These are phyloP conservation scores for Poecilobothrus nobilitatus DNA, from an alignment of 2,888 invertebrate species.

Conservation along the genomic window DNA sequence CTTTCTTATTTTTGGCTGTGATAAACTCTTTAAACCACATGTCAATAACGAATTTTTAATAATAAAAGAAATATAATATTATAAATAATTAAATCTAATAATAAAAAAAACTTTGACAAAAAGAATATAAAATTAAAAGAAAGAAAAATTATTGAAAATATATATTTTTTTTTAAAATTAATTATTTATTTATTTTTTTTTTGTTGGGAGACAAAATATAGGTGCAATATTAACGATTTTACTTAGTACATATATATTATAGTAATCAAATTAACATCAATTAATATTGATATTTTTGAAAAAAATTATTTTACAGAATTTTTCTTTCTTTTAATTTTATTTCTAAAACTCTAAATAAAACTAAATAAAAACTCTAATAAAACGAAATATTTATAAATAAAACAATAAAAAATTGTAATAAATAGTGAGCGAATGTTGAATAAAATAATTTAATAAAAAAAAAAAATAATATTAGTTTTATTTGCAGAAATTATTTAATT, in stretches of 20 bases:
- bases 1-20: conserved; percentile 3
- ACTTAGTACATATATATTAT: too few species aligned
- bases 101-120: too few species aligned
- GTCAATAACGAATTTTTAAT: background rate
- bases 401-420: background rate
- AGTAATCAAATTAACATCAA: background rate
- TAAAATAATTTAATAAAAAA: background rate
- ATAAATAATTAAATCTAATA: background rate
- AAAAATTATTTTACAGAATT: background rate
- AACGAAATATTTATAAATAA: background rate
- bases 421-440: conserved; percentile 6
- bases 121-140: background rate
- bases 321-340: background rate
- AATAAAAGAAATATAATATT: background rate
- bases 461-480: background rate
- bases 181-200: background rate
- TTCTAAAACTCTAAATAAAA: background rate
- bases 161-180: too few species aligned
- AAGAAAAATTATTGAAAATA: background rate
- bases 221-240: background rate
- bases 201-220: conserved; percentile 4
- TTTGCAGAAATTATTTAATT: too few species aligned
- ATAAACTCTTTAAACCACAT: conserved; percentile 1
- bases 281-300: background rate
- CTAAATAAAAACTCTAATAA: background rate